Percentiles rank a stretch among this genome's conserved stretches.
Conservation (phyloP, 2,113 vertebrate genomes). For the Phyllostomus discolor region DNA sequence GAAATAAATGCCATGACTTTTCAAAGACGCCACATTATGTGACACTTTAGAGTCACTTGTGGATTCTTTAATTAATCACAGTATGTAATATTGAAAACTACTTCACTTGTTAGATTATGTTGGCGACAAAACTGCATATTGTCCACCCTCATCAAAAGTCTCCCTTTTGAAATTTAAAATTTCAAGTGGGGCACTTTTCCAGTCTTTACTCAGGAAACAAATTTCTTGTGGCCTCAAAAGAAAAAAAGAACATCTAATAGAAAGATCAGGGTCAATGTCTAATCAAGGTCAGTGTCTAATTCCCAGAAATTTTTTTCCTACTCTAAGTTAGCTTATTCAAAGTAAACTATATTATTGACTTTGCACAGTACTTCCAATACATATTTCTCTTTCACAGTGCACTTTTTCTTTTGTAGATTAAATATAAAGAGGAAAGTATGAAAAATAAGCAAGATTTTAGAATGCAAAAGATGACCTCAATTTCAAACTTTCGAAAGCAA, state of each 20-base stretch:
- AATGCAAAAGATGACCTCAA: neutral
- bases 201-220: neutral
- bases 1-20: neutral
- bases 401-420: constrained; percentile 24
- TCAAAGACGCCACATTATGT: neutral
- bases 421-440: neutral
- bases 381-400: neutral
- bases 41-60: neutral
- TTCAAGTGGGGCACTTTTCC: neutral
- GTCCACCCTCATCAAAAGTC: neutral
- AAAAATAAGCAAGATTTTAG: neutral
- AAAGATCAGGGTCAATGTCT: neutral
- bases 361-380: neutral
- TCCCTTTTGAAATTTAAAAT: neutral
- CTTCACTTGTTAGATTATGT: neutral
- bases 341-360: neutral
- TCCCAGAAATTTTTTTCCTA: neutral
- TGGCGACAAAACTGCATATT: neutral
- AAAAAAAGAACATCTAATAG: neutral
- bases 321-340: neutral
- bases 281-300: neutral
- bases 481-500: neutral
- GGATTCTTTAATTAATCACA: neutral
- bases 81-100: neutral
- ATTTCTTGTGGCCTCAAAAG: neutral